Conservation (phyloP, 2,797 vertebrate species). For the Alexandromys oeconomus region DNA sequence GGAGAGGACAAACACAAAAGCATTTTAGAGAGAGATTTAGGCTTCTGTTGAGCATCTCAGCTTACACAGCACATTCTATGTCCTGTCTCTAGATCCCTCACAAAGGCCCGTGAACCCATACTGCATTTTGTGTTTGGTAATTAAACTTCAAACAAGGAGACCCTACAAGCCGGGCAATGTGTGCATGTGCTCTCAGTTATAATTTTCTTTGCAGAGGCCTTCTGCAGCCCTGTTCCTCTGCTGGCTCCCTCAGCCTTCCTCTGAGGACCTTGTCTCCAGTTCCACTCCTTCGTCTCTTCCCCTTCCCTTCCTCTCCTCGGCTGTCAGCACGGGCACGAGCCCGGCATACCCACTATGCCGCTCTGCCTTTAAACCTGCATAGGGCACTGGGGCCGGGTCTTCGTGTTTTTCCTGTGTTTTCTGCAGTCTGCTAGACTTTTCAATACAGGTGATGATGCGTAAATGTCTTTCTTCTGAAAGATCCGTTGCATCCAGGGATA, state of each 20-base stretch:
- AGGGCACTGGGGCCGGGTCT: background rate
- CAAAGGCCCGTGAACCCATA: background rate
- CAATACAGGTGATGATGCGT: background rate
- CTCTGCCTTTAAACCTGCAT: background rate
- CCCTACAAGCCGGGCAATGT: background rate
- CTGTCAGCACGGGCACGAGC: background rate
- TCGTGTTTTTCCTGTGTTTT: background rate
- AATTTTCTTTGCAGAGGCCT: constrained; percentile 8
- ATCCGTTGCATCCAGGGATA: background rate
- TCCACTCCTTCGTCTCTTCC: fast-evolving
- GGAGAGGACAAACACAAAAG: background rate
- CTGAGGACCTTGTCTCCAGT: background rate
- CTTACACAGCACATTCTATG: constrained; percentile 64
- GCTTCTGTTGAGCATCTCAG: background rate
- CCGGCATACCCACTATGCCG: background rate
- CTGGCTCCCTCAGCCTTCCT: background rate
- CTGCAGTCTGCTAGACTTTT: background rate
- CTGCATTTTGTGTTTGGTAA: background rate
- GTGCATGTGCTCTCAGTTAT: constrained; percentile 15
- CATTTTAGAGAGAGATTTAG: constrained; percentile 41
- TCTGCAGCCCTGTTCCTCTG: background rate
- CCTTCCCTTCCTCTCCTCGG: background rate
- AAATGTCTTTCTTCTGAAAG: background rate
- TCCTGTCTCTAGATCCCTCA: constrained; percentile 11
- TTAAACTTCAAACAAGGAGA: background rate